Evolutionary conservation across 2,797 vertebrate genomes (phyloP), one percentile per base, ranked within the genome.

Genomic region (Cuculus canorus): DNA sequence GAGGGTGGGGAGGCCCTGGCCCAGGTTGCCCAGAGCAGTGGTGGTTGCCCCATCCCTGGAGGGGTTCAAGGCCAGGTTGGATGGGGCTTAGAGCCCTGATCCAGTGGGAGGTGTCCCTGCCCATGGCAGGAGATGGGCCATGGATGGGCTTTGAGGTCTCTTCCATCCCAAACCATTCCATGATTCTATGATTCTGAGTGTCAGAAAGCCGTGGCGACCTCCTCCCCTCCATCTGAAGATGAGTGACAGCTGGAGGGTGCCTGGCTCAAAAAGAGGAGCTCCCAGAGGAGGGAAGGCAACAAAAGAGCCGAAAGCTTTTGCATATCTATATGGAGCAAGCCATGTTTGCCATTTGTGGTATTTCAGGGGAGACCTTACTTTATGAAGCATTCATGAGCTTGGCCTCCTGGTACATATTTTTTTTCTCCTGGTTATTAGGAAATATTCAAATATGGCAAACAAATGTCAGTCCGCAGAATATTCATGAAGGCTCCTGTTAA

Each of bases 301-400:
- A 7, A 39, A 69, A 81, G 53, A 60, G 27, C 28, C 45, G 10
- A 3, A 30, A 47, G 2, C 50, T 57, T 90, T 76, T 82, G 45
- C 81, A 43, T 61, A 68, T 70, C 82, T 91, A 2, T 33, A 1
- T 11, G 50, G 33, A 70, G 64, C 35, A n/a, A 75, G 50, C 66
- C 30, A 7, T 17, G 33, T 92, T 94, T 92, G 83, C 88, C 86
- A 91, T 85, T 94, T 91, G 10, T 10, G 48, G 47, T 82, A 78
- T 88, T 93, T 94, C 91, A 92, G 64, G 83, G 64, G 88, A 95
- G 83, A 90, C 88, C 52, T 94, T 94, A 17, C 78, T 95, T 86
- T 92, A 93, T 94, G 79, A 95, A 96, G 93, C 90, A 96, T 96
- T 96, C 88, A 95, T 93, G 92, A 96, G 90, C 91, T 64, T 64